Conservation (phyloP, 1,140 invertebrate species). For the Leptoteleia sp. region DNA sequence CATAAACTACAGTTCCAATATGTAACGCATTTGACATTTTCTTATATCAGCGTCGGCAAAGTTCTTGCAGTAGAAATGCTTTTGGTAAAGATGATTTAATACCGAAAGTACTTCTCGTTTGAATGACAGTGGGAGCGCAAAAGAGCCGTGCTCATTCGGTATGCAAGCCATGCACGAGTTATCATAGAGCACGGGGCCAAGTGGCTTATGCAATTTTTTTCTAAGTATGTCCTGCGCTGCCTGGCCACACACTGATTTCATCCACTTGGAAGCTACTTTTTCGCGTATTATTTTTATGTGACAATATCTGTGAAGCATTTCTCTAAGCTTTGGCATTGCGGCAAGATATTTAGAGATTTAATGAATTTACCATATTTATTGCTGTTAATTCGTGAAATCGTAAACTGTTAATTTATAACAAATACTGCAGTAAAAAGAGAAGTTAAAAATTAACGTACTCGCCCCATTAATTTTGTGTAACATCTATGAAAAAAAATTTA, state of each 20-base stretch:
- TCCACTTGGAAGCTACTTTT: slow-evolving; percentile 50
- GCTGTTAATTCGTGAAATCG: not conserved
- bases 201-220: slow-evolving; percentile 69
- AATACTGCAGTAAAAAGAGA: too few relatives aligned
- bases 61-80: slow-evolving; percentile 3
- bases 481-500: too few relatives aligned
- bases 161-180: slow-evolving; percentile 70
- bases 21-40: not conserved
- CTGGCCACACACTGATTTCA: slow-evolving; percentile 58
- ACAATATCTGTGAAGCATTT: slow-evolving; percentile 4
- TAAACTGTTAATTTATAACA: too few relatives aligned
- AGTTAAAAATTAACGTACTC: too few relatives aligned
- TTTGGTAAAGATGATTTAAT: slow-evolving; percentile 32
- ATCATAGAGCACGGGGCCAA: slow-evolving; percentile 54
- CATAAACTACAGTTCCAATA: too few relatives aligned
- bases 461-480: too few relatives aligned
- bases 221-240: slow-evolving; percentile 37
- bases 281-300: slow-evolving; percentile 10
- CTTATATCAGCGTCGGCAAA: not conserved
- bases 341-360: slow-evolving; percentile 1
- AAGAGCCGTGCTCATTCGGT: slow-evolving; percentile 66
- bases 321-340: not conserved
- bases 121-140: slow-evolving; percentile 19
- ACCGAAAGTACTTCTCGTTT: slow-evolving; percentile 8
- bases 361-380: slow-evolving; percentile 4